Conservation (phyloP, 1,140 invertebrate genomes). For the Steinernema khuongi region DNA sequence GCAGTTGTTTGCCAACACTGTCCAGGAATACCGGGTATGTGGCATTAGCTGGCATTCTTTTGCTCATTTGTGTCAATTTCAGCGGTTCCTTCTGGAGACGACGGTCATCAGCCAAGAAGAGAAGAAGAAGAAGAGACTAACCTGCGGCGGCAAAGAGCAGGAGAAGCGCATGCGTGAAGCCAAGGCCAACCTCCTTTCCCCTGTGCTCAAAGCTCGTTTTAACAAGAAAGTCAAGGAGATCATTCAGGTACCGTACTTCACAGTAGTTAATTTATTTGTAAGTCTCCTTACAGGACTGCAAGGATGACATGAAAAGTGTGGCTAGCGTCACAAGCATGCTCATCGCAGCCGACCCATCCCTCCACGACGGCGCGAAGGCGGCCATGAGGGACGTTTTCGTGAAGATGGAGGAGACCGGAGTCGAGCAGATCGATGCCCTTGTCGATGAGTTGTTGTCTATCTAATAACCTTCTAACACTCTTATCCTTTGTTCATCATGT, state of each 20-base stretch:
- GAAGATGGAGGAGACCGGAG: not conserved
- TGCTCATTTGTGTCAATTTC: too few species aligned
- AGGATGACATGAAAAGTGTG: not conserved
- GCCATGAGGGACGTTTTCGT: not conserved
- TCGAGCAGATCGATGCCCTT: not conserved
- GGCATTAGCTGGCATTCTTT: not conserved
- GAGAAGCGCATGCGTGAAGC: not conserved
- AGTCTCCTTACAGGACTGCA: not conserved
- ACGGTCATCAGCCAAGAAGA: too few species aligned
- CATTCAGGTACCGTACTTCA: not conserved
- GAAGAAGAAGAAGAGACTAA: not conserved
- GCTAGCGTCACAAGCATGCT: not conserved
- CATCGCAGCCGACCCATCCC: not conserved
- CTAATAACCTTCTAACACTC: too few species aligned
- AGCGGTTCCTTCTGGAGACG: too few species aligned
- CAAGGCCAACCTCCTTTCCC: not conserved
- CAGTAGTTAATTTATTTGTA: too few species aligned
- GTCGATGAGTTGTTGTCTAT: not conserved
- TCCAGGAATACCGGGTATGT: not conserved
- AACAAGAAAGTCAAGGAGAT: not conserved
- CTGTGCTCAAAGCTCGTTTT: not conserved
- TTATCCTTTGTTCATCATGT: too few species aligned
- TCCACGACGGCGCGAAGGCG: not conserved
- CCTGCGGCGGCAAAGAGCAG: not conserved
- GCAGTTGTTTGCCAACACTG: not conserved